These are phyloP conservation scores for Drosophila sulfurigaster DNA, from an alignment of 1,140 invertebrate species.

Conservation along the genomic window DNA sequence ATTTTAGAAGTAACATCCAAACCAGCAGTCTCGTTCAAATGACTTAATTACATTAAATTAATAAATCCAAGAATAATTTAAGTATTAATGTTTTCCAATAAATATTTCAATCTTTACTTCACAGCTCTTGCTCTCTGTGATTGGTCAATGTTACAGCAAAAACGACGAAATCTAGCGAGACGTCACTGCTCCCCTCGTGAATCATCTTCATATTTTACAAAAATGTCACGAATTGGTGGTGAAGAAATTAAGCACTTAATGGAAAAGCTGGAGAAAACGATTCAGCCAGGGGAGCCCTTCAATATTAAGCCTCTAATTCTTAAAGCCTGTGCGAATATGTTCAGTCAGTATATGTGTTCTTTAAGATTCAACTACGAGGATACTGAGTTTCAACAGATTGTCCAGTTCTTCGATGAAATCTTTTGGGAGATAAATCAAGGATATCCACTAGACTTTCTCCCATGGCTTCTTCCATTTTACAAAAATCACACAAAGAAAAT, in stretches of 20 bases:
- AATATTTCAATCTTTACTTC: not conserved
- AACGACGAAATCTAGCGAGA: conserved; percentile 90
- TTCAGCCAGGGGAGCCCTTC: conserved; percentile 79
- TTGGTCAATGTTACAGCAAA: conserved; percentile 91
- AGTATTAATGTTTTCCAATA: no score
- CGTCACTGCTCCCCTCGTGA: conserved; percentile 91
- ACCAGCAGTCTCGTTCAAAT: no score
- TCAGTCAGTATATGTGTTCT: conserved; percentile 93
- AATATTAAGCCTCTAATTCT: conserved; percentile 89
- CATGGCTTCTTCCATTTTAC: conserved; percentile 91
- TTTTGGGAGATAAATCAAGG: conserved; percentile 97
- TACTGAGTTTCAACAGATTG: conserved; percentile 88
- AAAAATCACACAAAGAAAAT: conserved; percentile 89
- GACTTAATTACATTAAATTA: no score
- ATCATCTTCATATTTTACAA: conserved; percentile 89
- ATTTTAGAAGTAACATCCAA: no score
- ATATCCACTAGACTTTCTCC: conserved; percentile 95
- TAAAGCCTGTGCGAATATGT: conserved; percentile 92
- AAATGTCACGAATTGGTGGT: conserved; percentile 88
- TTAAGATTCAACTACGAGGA: conserved; percentile 89
- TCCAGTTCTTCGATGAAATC: conserved; percentile 92
- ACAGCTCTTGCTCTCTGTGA: conserved; percentile 69
- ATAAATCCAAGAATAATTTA: no score
- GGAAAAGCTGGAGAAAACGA: conserved; percentile 85
- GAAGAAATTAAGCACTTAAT: conserved; percentile 88